Evolutionary conservation across 2,888 invertebrate species (phyloP), one percentile per base, ranked within the genome.

Genomic region (Deilephila porcellus): DNA sequence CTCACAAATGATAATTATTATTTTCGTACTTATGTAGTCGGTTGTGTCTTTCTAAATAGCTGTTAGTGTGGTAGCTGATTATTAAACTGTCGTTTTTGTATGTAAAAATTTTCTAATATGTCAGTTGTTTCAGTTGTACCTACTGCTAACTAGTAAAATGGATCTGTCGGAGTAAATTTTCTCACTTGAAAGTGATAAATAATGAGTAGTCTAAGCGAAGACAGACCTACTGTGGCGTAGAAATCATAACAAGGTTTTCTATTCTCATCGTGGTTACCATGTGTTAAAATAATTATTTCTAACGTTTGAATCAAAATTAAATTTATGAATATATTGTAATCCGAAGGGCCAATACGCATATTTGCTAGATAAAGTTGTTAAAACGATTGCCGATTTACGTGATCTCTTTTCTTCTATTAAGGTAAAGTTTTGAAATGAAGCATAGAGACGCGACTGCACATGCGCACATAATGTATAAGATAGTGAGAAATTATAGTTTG

Each of bases 171-270:
- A 37, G 37, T 20, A 32, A 32, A 32, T 20, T 7, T 64, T 25
- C 17, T 25, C 25, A 60, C 29, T 64, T 37, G 64, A n/a, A 20
- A 45, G 37, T 63, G 63, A n/a, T 37, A 64, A 64, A n/a, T 64
- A 64, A 20, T 37, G 20, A 64, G 62, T 62, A 11, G 6, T 37
- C 37, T 8, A 45, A 20, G 45, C 7, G n/a, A n/a, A 3, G 63
- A 1, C 34, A 45, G 37, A 20, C 17, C n/a, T 8, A 20, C 37
- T n/a, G 20, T 20, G 11, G 17, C n/a, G 19, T 64, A 37, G 37
- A 64, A 64, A 64, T 64, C 20, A 20, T 64, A 45, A 20, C 64
- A 37, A 64, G 64, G n/a, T 64, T 37, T 64, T 45, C 63, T 64
- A 20, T n/a, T 37, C 37, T 37, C n/a, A 64, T 20, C 1, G 7